Percentiles rank a stretch among this genome's conserved stretches.
Conservation (phyloP, 2,888 invertebrate genomes). For the Drosophila parthenogenetica region DNA sequence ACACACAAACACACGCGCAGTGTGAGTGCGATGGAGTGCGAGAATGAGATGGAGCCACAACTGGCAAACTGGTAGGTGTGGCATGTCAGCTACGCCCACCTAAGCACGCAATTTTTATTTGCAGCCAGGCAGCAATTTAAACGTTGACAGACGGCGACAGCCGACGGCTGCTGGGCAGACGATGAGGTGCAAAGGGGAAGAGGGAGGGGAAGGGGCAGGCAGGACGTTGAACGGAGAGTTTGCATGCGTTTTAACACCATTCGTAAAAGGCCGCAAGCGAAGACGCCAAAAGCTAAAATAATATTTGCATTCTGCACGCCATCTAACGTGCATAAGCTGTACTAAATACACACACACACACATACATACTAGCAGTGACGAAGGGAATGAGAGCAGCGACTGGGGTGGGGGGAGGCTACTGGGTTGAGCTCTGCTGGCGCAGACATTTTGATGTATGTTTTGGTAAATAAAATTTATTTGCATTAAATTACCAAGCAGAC, state of each 20-base stretch:
- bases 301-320: constrained; percentile 82
- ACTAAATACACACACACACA: constrained; percentile 56
- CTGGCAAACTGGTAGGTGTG: constrained; percentile 63
- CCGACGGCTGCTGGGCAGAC: constrained; percentile 61
- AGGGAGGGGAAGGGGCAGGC: not conserved
- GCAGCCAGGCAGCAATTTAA: constrained; percentile 73
- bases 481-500: constrained; percentile 80
- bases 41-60: constrained; percentile 22
- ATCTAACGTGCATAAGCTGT: constrained; percentile 71
- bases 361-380: constrained; percentile 15
- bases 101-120: constrained; percentile 76
- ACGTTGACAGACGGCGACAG: constrained; percentile 75
- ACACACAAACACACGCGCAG: constrained; percentile 25
- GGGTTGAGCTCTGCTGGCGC: constrained; percentile 68
- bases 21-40: not conserved
- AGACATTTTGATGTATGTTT: constrained; percentile 81
- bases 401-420: not conserved
- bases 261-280: constrained; percentile 59
- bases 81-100: constrained; percentile 80
- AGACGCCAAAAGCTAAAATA: constrained; percentile 74
- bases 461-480: constrained; percentile 83
- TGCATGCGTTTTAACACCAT: constrained; percentile 82
- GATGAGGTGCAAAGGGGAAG: too few species aligned
- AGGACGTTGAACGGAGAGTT: constrained; percentile 24
- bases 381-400: not conserved